Percentiles rank a stretch among this genome's conserved stretches.
These are phyloP conservation scores for Danionella cerebrum DNA, from an alignment of 2,113 vertebrate genomes.

Conservation along the genomic window DNA sequence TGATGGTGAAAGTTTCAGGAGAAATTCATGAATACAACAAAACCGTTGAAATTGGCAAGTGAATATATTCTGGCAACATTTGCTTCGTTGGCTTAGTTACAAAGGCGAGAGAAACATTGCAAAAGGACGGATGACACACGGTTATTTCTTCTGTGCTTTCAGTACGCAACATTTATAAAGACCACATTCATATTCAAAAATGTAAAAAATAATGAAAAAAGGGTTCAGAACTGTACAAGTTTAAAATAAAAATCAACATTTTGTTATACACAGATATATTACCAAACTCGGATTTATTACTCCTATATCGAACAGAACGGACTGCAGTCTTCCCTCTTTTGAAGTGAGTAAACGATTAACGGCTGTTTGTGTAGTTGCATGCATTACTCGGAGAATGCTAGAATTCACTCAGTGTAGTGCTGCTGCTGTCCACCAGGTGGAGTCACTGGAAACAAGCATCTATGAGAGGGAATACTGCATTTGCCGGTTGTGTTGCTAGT, in stretches of 20 bases:
- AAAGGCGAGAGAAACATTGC: no score
- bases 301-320: constrained; percentile 53
- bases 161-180: constrained; percentile 48
- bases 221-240: constrained; percentile 63
- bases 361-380: neutral
- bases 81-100: no score
- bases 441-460: neutral
- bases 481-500: constrained; percentile 27
- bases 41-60: no score
- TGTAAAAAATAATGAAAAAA: constrained; percentile 53
- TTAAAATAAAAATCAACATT: constrained; percentile 56
- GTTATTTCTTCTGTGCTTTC: constrained; percentile 50
- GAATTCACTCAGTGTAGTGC: constrained; percentile 25
- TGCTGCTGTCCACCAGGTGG: constrained; percentile 33
- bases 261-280: constrained; percentile 66
- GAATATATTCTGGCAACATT: no score
- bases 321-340: constrained; percentile 62
- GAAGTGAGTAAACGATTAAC: constrained; percentile 10
- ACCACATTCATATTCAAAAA: constrained; percentile 52
- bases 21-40: no score
- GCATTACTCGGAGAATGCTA: no score
- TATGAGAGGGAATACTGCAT: constrained; percentile 62
- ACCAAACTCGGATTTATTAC: constrained; percentile 56
- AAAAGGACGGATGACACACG: constrained; percentile 5
- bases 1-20: no score